Evolutionary conservation across 2,888 invertebrate genomes (phyloP).

Genomic region (Lepidocyrtinus sp.): DNA sequence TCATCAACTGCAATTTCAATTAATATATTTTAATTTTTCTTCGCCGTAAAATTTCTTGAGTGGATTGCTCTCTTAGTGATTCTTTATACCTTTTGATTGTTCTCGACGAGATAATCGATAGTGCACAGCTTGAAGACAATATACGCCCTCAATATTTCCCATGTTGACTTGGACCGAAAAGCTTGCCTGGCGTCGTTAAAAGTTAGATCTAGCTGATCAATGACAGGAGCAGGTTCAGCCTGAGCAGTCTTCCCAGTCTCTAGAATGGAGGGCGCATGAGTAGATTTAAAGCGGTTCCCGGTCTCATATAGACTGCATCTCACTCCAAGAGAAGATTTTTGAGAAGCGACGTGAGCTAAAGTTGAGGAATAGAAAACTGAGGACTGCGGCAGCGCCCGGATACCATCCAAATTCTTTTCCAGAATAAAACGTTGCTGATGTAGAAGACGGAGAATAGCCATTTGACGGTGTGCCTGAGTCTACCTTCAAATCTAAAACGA

Average conservation of each 20-base stretch:
- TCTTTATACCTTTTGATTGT: conserved; percentile 87
- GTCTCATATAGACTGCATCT: conserved; percentile 24
- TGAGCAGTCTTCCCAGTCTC: conserved; percentile 34
- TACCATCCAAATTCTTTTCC: conserved; percentile 56
- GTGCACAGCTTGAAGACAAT: conserved; percentile 94
- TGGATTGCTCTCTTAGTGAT: neutral
- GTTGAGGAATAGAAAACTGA: conserved; percentile 30
- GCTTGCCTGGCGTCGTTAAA: conserved; percentile 93
- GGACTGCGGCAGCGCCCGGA: conserved; percentile 32
- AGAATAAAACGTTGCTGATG: conserved; percentile 52
- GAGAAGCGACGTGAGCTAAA: conserved; percentile 20
- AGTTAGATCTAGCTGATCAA: conserved; percentile 84
- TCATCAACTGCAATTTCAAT: conserved; percentile 92
- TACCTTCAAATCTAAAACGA: neutral
- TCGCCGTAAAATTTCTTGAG: neutral
- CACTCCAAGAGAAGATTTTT: conserved; percentile 28
- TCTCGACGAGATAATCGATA: conserved; percentile 87
- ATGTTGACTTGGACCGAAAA: conserved; percentile 93
- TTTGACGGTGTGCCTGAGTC: conserved; percentile 47
- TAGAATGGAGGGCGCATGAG: conserved; percentile 56
- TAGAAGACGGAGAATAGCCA: conserved; percentile 63
- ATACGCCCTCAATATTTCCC: conserved; percentile 91
- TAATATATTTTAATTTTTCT: conserved; percentile 8
- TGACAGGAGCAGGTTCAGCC: conserved; percentile 57
- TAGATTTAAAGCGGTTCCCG: conserved; percentile 45